Evolutionary conservation across 1,140 invertebrate genomes (phyloP), one percentile per base, ranked within the genome.

Genomic region (Branchinecta lynchi): DNA sequence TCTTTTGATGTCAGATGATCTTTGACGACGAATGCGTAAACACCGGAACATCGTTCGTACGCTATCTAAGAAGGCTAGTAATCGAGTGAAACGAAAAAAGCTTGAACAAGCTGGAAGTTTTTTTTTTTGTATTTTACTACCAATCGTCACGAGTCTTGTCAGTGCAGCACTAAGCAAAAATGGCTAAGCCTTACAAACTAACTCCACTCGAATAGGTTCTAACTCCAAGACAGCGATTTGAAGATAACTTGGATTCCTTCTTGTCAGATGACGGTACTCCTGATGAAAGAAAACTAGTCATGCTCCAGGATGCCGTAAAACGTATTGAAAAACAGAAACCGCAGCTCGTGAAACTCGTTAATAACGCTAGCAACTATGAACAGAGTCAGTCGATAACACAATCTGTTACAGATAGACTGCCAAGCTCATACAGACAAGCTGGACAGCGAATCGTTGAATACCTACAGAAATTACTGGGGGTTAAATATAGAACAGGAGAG

Each of bases 291-390:
- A 60, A 60, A 60, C 17, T 60, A 32, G 32, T 60, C 12, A 60
- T 60, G 12, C 17, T 60, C 17, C 51, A 60, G 17, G 17, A 15
- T 12, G 51, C 17, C 12, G 12, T 60, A 15, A 20, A 20, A 15
- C 51, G 51, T 60, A 20, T 60, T 60, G 51, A 60, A 15, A 60
- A 60, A 60, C 51, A 60, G 17, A 60, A 60, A 6, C 51, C 51
- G 6, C 17, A 60, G 12, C 51, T 15, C 12, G 17, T 60, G 12
- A 60, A 60, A 60, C 51, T 32, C 5, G 5, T 32, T 3, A 32
- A 32, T 32, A 32, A 32, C 32, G 32, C 32, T 32, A 32, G 5
- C 32, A 32, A 32, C 32, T 32, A 32, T 5, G 32, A 32, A 32
- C 32, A 1, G 32, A 32, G 32, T 32, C 32, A 32, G 32, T 32